A percentile compares a stretch with the other conserved stretches of the same genome.
These are phyloP conservation scores for Tadarida brasiliensis DNA, from an alignment of 2,797 vertebrate genomes.

Conservation along the genomic window DNA sequence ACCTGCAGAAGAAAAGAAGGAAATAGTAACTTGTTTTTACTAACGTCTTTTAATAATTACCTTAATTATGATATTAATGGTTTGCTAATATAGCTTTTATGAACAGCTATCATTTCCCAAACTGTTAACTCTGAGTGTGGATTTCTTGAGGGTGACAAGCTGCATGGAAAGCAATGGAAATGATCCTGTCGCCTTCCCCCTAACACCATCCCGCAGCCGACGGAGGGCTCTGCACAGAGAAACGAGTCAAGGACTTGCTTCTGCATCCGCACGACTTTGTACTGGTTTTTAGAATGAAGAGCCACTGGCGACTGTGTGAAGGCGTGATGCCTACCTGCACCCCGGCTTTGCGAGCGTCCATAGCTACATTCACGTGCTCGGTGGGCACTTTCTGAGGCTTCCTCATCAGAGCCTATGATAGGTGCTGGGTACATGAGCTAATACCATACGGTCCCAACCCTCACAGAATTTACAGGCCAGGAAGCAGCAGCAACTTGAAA, in stretches of 20 bases:
- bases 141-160: background rate
- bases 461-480: background rate
- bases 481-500: background rate
- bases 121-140: background rate
- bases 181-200: background rate
- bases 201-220: background rate
- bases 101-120: background rate
- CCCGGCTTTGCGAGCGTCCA: background rate
- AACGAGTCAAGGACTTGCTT: background rate
- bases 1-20: background rate
- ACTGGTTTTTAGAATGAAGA: background rate
- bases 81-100: constrained; percentile 6
- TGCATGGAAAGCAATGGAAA: background rate
- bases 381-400: background rate
- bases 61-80: background rate
- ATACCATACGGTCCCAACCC: too few species aligned
- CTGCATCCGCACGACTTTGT: background rate
- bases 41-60: constrained; percentile 1
- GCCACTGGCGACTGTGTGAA: background rate
- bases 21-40: background rate
- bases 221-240: background rate
- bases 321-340: rapidly evolving
- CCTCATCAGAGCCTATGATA: background rate
- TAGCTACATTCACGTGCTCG: background rate
- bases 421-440: background rate